Conservation (phyloP, 2,113 vertebrate genomes). For the Chaetodon auriga region DNA sequence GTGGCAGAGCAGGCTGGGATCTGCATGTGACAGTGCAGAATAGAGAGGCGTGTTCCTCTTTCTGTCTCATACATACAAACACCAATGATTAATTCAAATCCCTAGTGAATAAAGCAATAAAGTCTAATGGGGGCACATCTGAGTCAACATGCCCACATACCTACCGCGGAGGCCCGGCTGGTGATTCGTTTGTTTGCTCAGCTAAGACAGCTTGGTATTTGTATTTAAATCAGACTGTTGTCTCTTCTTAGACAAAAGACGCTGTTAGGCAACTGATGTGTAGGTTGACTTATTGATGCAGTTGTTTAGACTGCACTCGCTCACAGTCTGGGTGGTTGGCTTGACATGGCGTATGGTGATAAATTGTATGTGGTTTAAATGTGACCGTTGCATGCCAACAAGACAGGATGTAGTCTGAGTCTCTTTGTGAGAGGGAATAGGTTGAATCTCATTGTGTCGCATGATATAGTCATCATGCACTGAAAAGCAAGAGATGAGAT, state of each 20-base stretch:
- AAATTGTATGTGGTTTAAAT: not conserved
- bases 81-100: constrained; percentile 72
- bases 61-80: constrained; percentile 29
- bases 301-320: constrained; percentile 31
- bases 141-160: constrained; percentile 64
- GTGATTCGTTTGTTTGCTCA: constrained; percentile 71
- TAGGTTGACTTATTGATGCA: constrained; percentile 21
- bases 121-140: constrained; percentile 66
- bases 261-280: constrained; percentile 16
- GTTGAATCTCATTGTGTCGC: constrained; percentile 25
- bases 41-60: not conserved
- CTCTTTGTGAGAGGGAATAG: constrained; percentile 5
- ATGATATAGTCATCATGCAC: constrained; percentile 1
- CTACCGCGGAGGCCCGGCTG: constrained; percentile 42
- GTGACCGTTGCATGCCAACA: not conserved
- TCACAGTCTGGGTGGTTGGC: not conserved
- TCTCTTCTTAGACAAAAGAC: constrained; percentile 49
- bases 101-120: constrained; percentile 77
- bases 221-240: constrained; percentile 71
- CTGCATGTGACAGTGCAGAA: constrained; percentile 6
- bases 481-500: constrained; percentile 1
- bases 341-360: not conserved
- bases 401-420: not conserved
- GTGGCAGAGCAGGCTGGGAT: not conserved
- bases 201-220: constrained; percentile 70